Evolutionary conservation across 2,888 invertebrate species (phyloP).

Genomic region (Oscheius sp.): DNA sequence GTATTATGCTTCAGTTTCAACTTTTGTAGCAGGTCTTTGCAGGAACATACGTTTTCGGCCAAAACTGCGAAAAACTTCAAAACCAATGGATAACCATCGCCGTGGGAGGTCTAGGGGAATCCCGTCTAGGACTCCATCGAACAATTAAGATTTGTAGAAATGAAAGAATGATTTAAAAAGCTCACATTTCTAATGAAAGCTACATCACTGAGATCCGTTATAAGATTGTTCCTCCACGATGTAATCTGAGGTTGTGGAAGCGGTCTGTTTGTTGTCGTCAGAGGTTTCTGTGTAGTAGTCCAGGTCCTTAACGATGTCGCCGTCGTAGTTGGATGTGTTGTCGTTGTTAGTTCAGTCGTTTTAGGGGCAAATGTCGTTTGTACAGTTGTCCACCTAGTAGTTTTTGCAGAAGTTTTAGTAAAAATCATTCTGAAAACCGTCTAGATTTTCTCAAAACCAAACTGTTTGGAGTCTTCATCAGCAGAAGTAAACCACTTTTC

Average conservation of each 20-base stretch:
- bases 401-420: background rate
- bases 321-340: background rate
- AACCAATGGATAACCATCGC: slow-evolving; percentile 7
- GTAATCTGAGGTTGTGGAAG: background rate
- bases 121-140: background rate
- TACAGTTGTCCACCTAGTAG: background rate
- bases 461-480: background rate
- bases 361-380: background rate
- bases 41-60: no score
- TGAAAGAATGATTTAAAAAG: background rate
- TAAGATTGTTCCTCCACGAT: no score
- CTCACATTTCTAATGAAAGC: slow-evolving; percentile 6
- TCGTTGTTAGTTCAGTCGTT: background rate
- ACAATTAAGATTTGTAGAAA: background rate
- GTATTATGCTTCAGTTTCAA: no score
- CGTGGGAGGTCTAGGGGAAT: background rate
- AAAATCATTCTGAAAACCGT: background rate
- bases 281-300: no score
- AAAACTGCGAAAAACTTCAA: background rate
- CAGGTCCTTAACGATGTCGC: background rate
- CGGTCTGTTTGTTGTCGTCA: background rate
- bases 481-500: background rate
- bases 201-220: slow-evolving; percentile 24
- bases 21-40: no score
- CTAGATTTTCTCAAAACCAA: background rate